phyloP scores from a whole-genome alignment of 2,797 vertebrate genomes.

The Megaceryle alcyon region DNA sequence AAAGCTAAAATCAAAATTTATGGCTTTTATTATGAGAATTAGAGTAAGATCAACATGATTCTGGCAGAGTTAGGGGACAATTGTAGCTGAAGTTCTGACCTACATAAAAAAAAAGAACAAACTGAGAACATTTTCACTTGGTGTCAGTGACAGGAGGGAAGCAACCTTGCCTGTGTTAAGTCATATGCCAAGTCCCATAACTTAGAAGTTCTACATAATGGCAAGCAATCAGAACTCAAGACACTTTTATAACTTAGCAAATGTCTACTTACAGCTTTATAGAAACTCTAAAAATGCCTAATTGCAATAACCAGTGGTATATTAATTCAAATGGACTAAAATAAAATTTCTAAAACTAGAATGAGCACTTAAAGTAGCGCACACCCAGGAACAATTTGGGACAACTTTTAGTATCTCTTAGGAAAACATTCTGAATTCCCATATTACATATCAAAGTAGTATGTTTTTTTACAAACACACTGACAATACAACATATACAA shows the following conservation, averaged over 20 bases:
- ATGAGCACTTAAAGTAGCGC: background rate
- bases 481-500: background rate
- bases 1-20: background rate
- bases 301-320: background rate
- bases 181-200: background rate
- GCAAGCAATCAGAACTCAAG: background rate
- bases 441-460: background rate
- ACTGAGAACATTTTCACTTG: background rate
- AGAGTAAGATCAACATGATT: background rate
- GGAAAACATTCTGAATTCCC: background rate
- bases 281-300: background rate
- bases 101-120: constrained; percentile 13
- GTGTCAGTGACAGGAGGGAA: background rate
- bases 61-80: background rate
- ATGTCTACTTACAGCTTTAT: background rate
- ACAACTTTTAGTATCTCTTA: background rate
- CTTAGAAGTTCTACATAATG: background rate
- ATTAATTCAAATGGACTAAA: background rate
- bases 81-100: constrained; percentile 1
- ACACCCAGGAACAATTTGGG: background rate
- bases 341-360: background rate
- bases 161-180: background rate
- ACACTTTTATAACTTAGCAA: background rate
- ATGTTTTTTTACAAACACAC: background rate
- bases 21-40: background rate